These are phyloP conservation scores for Darevskia mixta DNA, from an alignment of 2,797 vertebrate genomes.

Conservation along the genomic window DNA sequence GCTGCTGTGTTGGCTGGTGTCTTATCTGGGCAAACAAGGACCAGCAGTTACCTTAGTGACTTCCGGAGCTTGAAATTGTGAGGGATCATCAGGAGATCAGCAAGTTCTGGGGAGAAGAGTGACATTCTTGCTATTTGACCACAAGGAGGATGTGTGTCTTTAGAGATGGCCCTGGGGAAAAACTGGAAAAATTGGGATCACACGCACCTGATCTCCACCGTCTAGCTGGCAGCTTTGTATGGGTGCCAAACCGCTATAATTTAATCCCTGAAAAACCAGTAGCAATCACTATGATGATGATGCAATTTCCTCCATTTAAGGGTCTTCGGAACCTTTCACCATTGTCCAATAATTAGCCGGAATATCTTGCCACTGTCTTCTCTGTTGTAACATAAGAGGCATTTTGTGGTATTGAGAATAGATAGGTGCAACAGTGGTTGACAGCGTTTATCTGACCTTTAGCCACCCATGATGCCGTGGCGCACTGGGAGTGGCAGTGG, in stretches of 20 bases:
- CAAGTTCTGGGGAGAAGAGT: neutral
- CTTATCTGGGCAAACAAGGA: neutral
- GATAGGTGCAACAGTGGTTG: neutral
- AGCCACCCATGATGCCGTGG: no score
- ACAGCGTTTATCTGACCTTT: no score
- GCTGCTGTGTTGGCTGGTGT: neutral
- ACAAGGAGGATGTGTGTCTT: neutral
- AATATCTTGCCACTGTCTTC: neutral
- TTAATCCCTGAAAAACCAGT: neutral
- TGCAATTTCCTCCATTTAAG: constrained; percentile 3
- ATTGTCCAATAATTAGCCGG: neutral
- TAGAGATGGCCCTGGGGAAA: neutral
- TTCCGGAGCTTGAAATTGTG: neutral
- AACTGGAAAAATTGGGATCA: no score
- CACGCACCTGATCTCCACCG: neutral
- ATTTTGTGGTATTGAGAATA: neutral
- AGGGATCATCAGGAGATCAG: neutral
- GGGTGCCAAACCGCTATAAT: neutral
- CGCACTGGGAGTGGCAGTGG: no score
- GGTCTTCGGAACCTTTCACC: neutral
- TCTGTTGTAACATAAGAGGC: constrained; percentile 20
- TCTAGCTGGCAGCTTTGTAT: neutral
- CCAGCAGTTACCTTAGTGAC: neutral
- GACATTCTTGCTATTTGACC: neutral
- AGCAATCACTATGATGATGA: neutral